Base-by-base conservation (phyloP, 2,888 invertebrate genomes). In the Callosobruchus maculatus region DNA sequence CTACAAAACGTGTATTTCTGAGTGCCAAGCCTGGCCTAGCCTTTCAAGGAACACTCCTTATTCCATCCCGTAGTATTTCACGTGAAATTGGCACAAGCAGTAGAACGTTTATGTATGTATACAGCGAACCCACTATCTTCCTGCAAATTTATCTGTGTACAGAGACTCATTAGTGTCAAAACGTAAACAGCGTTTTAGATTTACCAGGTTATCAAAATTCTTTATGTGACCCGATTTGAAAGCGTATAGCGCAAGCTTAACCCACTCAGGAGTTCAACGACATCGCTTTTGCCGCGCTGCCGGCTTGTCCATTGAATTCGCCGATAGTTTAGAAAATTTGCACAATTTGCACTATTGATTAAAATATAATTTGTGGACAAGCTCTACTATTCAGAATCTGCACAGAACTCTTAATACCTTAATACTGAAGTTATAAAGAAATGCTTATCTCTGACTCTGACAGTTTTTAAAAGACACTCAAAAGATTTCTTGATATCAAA, bases 141-240 rank as follows among this genome's bases (percentile, higher is more conserved):
- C 49, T 49, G 49, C 49, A 18, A 49, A 49, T 49, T 49, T 49
- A 49, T 49, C 49, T 18, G 18, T 13, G 18, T 13, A 49, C 13
- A 18, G 49, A 49, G 49, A 49, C 49, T 49, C 49, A 49, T 49
- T 49, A 49, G 49, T 49, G 49, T 49, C 49, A 67, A 21, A 68
- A 68, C 21, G 26, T 71, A 69, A 75, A 75, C 75, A 71, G 73
- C 70, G 49, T 72, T 75, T 67, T 70, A 71, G 75, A 72, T 74
- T 66, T 71, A 72, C 74, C 75, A 74, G 74, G 74, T 75, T 75
- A 74, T 74, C 74, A 75, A 75, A 75, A 75, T 75, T 74, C 71
- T 71, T 74, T 49, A 68, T 68, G 68, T 74, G 75, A 74, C 75
- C 75, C 74, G 71, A 74, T 74, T 72, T 75, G 72, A 74, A 71